Conservation (phyloP, 35 echinoderm and acorn worm genomes). For the Ptychodera flava region DNA sequence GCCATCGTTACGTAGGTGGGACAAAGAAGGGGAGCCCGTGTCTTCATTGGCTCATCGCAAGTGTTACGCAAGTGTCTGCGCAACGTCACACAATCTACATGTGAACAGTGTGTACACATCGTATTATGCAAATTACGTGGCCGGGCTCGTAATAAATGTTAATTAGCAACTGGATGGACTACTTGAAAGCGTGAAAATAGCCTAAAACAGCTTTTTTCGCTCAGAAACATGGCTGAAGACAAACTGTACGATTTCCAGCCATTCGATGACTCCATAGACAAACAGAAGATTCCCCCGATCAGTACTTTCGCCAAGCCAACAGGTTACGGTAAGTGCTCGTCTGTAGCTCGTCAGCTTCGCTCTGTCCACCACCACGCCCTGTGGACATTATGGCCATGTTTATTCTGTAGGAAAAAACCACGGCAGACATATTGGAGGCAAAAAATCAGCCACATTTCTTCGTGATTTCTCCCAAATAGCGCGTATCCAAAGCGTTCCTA, state of each 20-base stretch:
- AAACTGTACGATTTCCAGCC: background rate
- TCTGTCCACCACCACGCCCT: background rate
- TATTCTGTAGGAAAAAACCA: background rate
- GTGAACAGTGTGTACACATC: background rate
- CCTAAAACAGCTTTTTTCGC: background rate
- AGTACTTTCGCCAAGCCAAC: background rate
- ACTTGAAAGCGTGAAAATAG: background rate
- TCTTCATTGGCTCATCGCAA: background rate
- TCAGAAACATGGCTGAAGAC: background rate
- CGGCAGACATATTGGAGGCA: background rate
- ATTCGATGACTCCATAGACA: background rate
- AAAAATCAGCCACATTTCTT: too few species aligned
- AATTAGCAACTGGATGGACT: background rate
- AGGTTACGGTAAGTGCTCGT: background rate
- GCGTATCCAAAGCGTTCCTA: too few species aligned
- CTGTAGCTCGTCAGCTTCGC: background rate
- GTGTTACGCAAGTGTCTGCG: background rate
- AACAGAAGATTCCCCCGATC: background rate
- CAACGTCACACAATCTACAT: background rate
- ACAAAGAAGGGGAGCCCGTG: background rate
- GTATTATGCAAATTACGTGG: background rate
- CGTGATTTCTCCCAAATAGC: too few species aligned
- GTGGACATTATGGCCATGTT: background rate
- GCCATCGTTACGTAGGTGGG: background rate
- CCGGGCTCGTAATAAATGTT: background rate